These are phyloP conservation scores for Nesidiocoris tenuis DNA, from an alignment of 2,888 invertebrate species.

Conservation along the genomic window DNA sequence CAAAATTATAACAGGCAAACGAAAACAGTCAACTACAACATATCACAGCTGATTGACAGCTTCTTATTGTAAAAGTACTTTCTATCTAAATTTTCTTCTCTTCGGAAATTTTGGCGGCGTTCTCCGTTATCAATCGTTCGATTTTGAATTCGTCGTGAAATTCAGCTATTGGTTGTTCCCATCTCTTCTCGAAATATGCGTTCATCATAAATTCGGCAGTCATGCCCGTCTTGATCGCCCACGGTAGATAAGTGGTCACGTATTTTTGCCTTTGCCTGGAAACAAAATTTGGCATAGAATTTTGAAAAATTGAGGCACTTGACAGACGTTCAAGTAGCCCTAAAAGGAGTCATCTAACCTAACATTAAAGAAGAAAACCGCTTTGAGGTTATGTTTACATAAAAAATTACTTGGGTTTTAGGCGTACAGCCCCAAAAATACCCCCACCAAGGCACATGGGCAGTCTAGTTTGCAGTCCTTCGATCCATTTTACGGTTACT, in stretches of 20 bases:
- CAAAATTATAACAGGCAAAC: too few species aligned
- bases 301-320: conserved; percentile 1
- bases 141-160: conserved; percentile 74
- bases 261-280: conserved; percentile 75
- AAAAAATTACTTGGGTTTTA: conserved; percentile 71
- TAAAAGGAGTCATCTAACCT: too few species aligned
- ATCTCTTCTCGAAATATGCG: conserved; percentile 88
- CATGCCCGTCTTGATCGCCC: conserved; percentile 78
- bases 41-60: too few species aligned
- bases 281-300: conserved; percentile 28
- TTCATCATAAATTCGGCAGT: conserved; percentile 78
- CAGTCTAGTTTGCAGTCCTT: conserved; percentile 89
- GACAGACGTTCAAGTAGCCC: too few species aligned
- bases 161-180: conserved; percentile 82
- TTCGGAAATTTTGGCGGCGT: not conserved
- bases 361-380: not conserved
- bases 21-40: too few species aligned
- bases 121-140: not conserved
- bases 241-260: conserved; percentile 73
- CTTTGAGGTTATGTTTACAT: not conserved
- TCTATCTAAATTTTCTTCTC: too few species aligned
- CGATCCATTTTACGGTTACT: conserved; percentile 96
- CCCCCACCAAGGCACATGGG: conserved; percentile 96
- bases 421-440: conserved; percentile 83
- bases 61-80: too few species aligned